Base-by-base conservation (phyloP, 2,113 vertebrate species). In the Psophia crepitans region DNA sequence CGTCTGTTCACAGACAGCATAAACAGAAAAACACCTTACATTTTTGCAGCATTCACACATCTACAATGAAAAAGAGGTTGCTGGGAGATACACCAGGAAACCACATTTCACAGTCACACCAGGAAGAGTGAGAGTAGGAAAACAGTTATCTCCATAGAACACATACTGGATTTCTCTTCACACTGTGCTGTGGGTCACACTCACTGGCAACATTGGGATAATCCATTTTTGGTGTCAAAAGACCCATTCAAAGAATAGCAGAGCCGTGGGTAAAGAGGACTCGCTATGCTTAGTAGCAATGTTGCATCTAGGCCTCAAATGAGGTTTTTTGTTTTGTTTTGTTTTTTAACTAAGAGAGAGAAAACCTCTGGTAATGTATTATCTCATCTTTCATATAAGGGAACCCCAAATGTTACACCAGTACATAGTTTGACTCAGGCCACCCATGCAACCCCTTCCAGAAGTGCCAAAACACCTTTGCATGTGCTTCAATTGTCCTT, bases 1-100 rank as follows among this genome's bases (percentile, higher is more conserved):
- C 7, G 12, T 54, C 54, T 66, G 48, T 54, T 87, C 32, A 16
- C 0, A 2, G 65, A n/a, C 49, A 84, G 46, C 5, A 30, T 48
- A 80, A 96, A 84, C 2, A 30, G 41, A 33, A 30, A 57, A 64
- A 30, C 8, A 35, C 5, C 44, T 39, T 49, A 43, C 26, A 19
- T 76, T 68, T 90, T 90, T 74, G 70, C 84, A 94, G 35, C 43
- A 68, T 79, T 85, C 84, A 80, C 39, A 74, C 56, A 93, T 32
- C 51, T 80, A 58, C 19, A 60, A n/a, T 0, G 2, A 78, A 78
- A 84, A 44, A 93, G 32, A 57, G 10, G 14, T 28, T 73, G 46
- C 53, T 75, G 48, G 30, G 30, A 88, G 56, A 85, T 21, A 24
- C 41, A 58, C 19, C 27, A 6, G 8, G 14, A 35, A 48, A 75